A percentile compares a stretch with the other conserved stretches of the same genome.
Evolutionary conservation across 2,113 vertebrate genomes (phyloP).

Genomic region (Pterophyllum scalare): DNA sequence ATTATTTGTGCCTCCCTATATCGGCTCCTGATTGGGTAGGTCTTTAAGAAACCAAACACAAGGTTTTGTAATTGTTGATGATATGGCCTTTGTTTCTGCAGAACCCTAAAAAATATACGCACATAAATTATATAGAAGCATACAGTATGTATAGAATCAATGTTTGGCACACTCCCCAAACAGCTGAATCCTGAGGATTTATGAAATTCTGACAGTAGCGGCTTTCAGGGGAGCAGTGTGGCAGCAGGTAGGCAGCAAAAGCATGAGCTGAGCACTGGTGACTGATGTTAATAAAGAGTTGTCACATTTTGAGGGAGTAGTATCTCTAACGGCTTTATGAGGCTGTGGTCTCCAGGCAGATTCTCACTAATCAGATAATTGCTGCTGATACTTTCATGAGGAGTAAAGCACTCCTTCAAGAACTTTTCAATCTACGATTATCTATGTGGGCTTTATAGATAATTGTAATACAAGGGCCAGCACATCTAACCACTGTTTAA

Average conservation of each 20-base stretch:
- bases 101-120: constrained; percentile 22
- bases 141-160: neutral
- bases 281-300: neutral
- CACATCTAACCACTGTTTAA: no score
- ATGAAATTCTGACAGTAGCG: no score
- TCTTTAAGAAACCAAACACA: fast-evolving
- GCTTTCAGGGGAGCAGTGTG: no score
- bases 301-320: neutral
- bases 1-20: neutral
- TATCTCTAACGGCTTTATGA: neutral
- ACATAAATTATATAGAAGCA: neutral
- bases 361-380: neutral
- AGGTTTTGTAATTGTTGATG: neutral
- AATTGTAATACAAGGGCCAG: no score
- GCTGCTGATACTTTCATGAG: neutral
- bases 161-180: neutral
- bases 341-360: neutral
- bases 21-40: constrained; percentile 56
- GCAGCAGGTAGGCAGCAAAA: no score
- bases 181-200: no score
- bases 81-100: neutral
- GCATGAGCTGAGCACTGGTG: no score
- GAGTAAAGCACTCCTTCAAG: neutral
- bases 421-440: neutral
- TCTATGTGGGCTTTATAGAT: no score